A percentile compares a stretch with the other conserved stretches of the same genome.
Evolutionary conservation across 2,113 vertebrate genomes (phyloP).

Genomic region (Oreocharis arfaki): DNA sequence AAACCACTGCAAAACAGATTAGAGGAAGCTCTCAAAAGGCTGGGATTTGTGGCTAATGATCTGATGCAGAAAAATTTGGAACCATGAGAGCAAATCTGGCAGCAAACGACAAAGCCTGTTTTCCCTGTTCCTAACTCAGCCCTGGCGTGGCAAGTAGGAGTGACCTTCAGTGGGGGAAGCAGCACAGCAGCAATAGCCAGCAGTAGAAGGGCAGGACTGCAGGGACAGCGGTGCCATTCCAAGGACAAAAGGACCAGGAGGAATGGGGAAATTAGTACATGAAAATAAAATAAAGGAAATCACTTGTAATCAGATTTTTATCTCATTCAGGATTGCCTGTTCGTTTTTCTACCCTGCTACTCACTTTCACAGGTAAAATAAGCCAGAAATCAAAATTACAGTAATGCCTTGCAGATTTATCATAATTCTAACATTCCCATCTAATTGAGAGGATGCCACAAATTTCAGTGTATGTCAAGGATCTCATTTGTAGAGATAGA

Average conservation of each 20-base stretch:
- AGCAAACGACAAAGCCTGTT: neutral
- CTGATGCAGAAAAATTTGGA: neutral
- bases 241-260: neutral
- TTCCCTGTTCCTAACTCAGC: neutral
- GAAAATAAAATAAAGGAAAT: neutral
- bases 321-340: neutral
- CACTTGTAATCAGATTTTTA: constrained; percentile 4
- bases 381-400: neutral
- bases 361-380: neutral
- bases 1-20: neutral
- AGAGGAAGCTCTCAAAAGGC: neutral
- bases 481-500: neutral
- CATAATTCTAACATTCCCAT: neutral
- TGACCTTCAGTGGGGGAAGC: neutral
- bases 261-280: neutral
- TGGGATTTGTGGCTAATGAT: neutral
- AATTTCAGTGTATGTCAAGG: neutral
- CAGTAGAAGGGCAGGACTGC: neutral
- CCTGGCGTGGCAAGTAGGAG: neutral
- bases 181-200: neutral
- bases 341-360: neutral
- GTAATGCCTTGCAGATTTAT: neutral
- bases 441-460: neutral
- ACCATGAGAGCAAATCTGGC: neutral
- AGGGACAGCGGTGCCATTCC: neutral